phyloP scores from a whole-genome alignment of 2,888 invertebrate genomes.

The Ormia ochracea region DNA sequence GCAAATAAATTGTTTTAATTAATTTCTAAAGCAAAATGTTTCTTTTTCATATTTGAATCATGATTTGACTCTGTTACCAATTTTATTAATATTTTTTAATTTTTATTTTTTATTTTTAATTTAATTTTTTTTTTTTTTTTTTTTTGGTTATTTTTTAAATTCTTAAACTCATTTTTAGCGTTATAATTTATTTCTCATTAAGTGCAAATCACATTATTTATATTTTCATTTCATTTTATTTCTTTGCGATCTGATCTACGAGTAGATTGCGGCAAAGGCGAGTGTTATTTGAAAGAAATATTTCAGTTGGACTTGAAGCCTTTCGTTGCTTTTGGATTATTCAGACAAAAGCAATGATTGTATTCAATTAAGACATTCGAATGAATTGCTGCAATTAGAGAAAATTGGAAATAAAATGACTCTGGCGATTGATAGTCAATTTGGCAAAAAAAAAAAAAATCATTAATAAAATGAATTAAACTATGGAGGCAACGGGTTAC shows the following conservation, averaged over 20 bases:
- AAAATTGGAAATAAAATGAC: neutral
- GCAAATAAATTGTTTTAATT: constrained; percentile 43
- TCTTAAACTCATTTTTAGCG: constrained; percentile 6
- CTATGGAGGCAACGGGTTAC: no score
- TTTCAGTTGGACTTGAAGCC: neutral
- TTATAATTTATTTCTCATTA: constrained; percentile 34
- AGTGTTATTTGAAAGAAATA: neutral
- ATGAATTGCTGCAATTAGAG: constrained; percentile 22
- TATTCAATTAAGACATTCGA: constrained; percentile 13
- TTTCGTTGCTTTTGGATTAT: constrained; percentile 6
- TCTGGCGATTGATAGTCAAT: constrained; percentile 3
- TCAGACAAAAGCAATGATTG: constrained; percentile 1
- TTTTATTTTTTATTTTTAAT: neutral
- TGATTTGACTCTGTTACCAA: neutral
- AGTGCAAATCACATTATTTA: constrained; percentile 10
- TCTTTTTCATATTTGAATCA: constrained; percentile 1
- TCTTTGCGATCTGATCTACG: constrained; percentile 4
- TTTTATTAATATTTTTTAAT: constrained; percentile 23
- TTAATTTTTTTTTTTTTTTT: constrained; percentile 34
- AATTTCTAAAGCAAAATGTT: constrained; percentile 25
- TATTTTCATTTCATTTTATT: neutral
- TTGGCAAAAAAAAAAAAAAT: neutral
- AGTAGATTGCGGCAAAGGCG: constrained; percentile 1
- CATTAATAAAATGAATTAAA: neutral
- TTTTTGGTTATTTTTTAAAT: constrained; percentile 22